Evolutionary conservation across 1,140 invertebrate species (phyloP).

Genomic region (Ceratina calcarata): DNA sequence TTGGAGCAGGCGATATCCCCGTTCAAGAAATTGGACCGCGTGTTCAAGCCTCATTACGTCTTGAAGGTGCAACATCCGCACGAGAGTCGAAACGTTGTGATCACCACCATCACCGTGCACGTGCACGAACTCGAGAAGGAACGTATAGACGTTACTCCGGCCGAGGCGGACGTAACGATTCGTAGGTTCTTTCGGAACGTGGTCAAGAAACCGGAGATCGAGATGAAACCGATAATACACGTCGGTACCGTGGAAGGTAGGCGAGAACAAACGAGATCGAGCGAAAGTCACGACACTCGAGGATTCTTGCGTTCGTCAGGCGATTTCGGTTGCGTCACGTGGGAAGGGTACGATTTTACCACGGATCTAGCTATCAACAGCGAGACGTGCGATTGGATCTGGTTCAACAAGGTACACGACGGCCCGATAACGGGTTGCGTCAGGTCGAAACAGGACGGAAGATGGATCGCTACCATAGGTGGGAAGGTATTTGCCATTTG

Average conservation of each 20-base stretch:
- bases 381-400: conserved; percentile 79
- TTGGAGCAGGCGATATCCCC: conserved; percentile 82
- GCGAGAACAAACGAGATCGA: not conserved
- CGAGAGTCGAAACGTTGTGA: conserved; percentile 53
- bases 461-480: conserved; percentile 82
- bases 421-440: conserved; percentile 82
- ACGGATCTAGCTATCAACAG: conserved; percentile 81
- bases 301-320: conserved; percentile 65
- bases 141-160: conserved; percentile 44
- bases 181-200: conserved; percentile 64
- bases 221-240: conserved; percentile 60
- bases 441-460: conserved; percentile 81
- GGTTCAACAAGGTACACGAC: conserved; percentile 83
- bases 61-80: conserved; percentile 62
- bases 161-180: conserved; percentile 40
- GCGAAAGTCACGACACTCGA: not conserved
- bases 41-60: conserved; percentile 83
- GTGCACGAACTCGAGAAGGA: conserved; percentile 53
- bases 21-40: conserved; percentile 81
- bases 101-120: conserved; percentile 67
- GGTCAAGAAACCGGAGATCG: conserved; percentile 61
- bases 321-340: conserved; percentile 80
- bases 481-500: conserved; percentile 83
- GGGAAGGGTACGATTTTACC: conserved; percentile 84
- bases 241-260: conserved; percentile 67